phyloP scores from a whole-genome alignment of 2,113 vertebrate species.

The Notarius lentiginosus region DNA sequence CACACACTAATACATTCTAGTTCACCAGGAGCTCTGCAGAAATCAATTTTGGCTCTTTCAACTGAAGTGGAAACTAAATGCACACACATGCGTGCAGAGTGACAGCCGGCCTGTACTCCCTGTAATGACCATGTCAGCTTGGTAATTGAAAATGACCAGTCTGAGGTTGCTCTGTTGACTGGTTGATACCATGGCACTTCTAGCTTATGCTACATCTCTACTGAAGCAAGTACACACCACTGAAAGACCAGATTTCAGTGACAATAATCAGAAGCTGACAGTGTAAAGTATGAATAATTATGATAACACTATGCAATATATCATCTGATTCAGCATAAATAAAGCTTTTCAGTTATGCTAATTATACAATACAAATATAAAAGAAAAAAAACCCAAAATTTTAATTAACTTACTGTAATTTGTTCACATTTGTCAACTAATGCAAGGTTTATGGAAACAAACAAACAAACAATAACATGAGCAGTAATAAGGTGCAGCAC shows the following conservation, averaged over 20 bases:
- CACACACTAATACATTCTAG: conserved; percentile 8
- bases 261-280: not conserved
- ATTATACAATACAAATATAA: not conserved
- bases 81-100: conserved; percentile 32
- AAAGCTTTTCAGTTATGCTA: too few species aligned
- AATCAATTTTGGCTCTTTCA: conserved; percentile 44
- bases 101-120: conserved; percentile 36
- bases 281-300: not conserved
- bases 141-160: conserved; percentile 52
- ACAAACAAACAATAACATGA: not conserved
- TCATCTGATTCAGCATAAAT: too few species aligned
- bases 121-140: conserved; percentile 44
- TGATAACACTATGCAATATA: not conserved
- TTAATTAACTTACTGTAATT: not conserved
- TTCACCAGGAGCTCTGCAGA: conserved; percentile 29
- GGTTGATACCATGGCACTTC: conserved; percentile 30
- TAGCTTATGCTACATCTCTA: conserved; percentile 2
- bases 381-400: not conserved
- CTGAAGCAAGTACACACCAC: not conserved
- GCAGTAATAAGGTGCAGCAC: not conserved
- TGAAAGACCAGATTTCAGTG: not conserved
- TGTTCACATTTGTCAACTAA: not conserved
- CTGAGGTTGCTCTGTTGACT: conserved; percentile 35
- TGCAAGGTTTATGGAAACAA: not conserved
- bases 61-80: conserved; percentile 50